Conservation (phyloP, 2,797 vertebrate species). For the Loris lydekkerianus region DNA sequence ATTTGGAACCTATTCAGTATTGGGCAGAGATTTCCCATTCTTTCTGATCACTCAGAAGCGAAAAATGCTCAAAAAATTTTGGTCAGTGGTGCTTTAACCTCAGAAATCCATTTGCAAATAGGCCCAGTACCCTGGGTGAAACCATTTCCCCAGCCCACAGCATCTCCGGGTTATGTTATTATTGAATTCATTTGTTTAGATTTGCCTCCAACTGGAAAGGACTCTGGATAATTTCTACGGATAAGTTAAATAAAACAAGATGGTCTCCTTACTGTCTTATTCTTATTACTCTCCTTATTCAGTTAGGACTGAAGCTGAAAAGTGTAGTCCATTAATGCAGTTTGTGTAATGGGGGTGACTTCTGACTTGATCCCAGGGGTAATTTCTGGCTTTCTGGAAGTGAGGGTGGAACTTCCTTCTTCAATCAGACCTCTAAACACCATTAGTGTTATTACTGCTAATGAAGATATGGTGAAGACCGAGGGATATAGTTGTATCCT, state of each 20-base stretch:
- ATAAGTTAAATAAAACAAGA: conserved; percentile 48
- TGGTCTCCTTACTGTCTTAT: background rate
- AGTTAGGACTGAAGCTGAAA: background rate
- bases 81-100: conserved; percentile 21
- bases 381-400: background rate
- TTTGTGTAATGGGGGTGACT: background rate
- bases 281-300: background rate
- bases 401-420: background rate
- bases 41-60: conserved; percentile 67
- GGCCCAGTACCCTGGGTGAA: background rate
- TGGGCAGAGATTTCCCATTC: conserved; percentile 47
- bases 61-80: conserved; percentile 54
- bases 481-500: background rate
- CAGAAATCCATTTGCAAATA: conserved; percentile 43
- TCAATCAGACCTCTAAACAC: background rate
- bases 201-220: conserved; percentile 45
- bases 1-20: conserved; percentile 21
- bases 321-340: rapidly evolving
- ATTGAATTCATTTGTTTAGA: background rate
- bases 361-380: background rate
- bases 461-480: background rate
- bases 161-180: background rate
- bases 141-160: background rate
- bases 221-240: conserved; percentile 16
- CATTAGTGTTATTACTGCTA: background rate